phyloP scores from a whole-genome alignment of 2,888 invertebrate species.

The Coelopa pilipes region DNA sequence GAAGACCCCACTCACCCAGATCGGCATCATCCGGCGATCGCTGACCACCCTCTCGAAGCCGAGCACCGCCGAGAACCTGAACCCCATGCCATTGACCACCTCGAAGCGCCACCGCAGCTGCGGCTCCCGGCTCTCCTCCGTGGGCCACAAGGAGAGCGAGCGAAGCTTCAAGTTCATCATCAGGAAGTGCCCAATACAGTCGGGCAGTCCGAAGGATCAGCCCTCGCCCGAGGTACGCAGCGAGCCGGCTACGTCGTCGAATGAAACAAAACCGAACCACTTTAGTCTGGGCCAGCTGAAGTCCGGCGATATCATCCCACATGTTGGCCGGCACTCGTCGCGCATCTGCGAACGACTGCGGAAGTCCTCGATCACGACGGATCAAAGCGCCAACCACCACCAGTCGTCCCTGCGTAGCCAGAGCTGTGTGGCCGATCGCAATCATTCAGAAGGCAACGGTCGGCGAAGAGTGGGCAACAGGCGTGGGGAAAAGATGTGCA shows the following conservation, averaged over 20 bases:
- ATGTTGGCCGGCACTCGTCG: too few relatives aligned
- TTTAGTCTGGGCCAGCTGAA: too few relatives aligned
- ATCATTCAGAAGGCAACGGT: constrained; percentile 20
- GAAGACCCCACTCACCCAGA: constrained; percentile 22
- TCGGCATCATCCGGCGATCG: constrained; percentile 47
- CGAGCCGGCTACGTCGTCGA: neutral
- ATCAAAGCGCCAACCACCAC: too few relatives aligned
- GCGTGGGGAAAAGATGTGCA: too few relatives aligned
- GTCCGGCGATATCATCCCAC: too few relatives aligned
- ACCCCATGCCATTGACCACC: constrained; percentile 38
- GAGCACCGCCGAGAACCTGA: constrained; percentile 5
- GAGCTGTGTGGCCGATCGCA: constrained; percentile 12
- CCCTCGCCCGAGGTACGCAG: neutral
- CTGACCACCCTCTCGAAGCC: constrained; percentile 51
- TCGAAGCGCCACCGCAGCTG: constrained; percentile 60
- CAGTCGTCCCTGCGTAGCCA: constrained; percentile 32
- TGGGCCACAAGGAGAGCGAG: constrained; percentile 28
- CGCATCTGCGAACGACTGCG: too few relatives aligned
- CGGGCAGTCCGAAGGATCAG: neutral
- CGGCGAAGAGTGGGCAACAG: constrained; percentile 31
- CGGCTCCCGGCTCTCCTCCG: constrained; percentile 51
- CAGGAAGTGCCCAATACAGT: constrained; percentile 48
- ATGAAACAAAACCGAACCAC: neutral
- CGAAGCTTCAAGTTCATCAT: constrained; percentile 55
- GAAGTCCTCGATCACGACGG: too few relatives aligned